A percentile compares a stretch with the other conserved stretches of the same genome.
Conservation (phyloP, 2,888 invertebrate species). For the Gymnoscelis rufifasciata region DNA sequence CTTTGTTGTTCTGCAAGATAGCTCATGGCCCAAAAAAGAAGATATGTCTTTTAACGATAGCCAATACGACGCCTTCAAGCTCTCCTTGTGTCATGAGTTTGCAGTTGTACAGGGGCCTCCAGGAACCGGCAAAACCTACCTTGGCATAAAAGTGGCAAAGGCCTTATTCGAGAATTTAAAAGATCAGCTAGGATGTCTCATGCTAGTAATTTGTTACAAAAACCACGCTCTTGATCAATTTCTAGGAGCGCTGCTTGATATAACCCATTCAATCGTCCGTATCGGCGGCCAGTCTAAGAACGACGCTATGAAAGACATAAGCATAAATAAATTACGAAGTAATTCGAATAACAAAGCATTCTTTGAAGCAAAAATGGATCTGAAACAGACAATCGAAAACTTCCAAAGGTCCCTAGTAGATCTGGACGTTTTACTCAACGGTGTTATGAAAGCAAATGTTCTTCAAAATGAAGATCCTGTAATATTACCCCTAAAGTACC, state of each 20-base stretch:
- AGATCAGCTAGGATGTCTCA: constrained; percentile 51
- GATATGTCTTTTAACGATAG: constrained; percentile 79
- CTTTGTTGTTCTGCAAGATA: constrained; percentile 43
- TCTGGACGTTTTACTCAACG: constrained; percentile 43
- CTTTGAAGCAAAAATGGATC: constrained; percentile 34
- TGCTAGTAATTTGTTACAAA: constrained; percentile 89
- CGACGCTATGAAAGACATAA: constrained; percentile 59
- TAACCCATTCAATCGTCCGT: constrained; percentile 80
- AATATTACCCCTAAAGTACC: no score
- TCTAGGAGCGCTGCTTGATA: constrained; percentile 81
- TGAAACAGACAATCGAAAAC: constrained; percentile 33
- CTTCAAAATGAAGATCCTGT: no score
- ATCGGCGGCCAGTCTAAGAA: constrained; percentile 84
- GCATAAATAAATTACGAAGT: constrained; percentile 56
- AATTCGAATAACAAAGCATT: constrained; percentile 29
- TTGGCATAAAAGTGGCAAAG: constrained; percentile 85
- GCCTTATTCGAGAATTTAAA: constrained; percentile 80
- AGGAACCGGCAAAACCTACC: constrained; percentile 90
- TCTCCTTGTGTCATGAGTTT: constrained; percentile 84
- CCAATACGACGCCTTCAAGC: constrained; percentile 82
- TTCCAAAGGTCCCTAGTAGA: constrained; percentile 38
- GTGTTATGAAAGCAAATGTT: constrained; percentile 39
- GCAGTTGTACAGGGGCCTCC: constrained; percentile 91
- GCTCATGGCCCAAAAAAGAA: constrained; percentile 67
- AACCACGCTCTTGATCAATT: constrained; percentile 93